phyloP scores from a whole-genome alignment of 2,797 vertebrate species.

The Spatula versicolor region DNA sequence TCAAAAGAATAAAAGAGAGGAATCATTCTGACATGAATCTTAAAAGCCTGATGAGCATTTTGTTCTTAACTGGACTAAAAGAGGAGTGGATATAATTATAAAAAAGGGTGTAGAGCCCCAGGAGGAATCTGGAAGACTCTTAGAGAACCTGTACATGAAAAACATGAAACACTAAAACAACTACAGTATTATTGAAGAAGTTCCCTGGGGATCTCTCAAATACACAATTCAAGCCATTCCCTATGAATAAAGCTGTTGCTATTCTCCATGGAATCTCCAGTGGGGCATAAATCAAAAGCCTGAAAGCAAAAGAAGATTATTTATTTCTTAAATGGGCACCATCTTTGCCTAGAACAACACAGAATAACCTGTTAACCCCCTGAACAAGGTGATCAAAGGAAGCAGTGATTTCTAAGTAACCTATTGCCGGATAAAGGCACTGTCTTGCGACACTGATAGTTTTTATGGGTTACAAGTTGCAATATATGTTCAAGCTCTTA shows the following conservation, averaged over 20 bases:
- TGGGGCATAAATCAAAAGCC: conserved; percentile 15
- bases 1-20: background rate
- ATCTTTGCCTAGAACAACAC: background rate
- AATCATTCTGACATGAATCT: conserved; percentile 12
- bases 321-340: background rate
- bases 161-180: background rate
- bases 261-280: background rate
- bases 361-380: background rate
- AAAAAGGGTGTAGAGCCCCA: background rate
- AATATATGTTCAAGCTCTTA: background rate
- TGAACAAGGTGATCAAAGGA: background rate
- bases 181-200: background rate
- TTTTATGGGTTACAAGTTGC: background rate
- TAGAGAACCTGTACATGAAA: background rate
- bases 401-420: background rate
- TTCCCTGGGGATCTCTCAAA: background rate
- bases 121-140: background rate
- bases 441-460: background rate
- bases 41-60: background rate
- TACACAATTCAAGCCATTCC: background rate
- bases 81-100: background rate
- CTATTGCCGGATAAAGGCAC: background rate
- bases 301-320: background rate
- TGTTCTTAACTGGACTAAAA: background rate
- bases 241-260: background rate